Evolutionary conservation across 2,797 vertebrate species (phyloP).

Genomic region (Cossypha dichroa): DNA sequence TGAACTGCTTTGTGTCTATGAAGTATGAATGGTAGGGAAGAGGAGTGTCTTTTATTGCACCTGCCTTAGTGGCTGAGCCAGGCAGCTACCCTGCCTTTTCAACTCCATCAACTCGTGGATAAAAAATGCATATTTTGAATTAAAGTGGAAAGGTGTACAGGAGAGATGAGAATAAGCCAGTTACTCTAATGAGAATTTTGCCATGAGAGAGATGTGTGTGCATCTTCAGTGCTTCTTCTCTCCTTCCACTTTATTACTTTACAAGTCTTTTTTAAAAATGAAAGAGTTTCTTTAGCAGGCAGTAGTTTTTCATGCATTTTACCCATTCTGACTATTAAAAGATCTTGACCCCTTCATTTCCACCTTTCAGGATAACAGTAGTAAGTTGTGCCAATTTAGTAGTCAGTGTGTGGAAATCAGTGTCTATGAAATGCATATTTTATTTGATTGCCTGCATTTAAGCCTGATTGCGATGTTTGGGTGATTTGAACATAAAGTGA

Average conservation of each 20-base stretch:
- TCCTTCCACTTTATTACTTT: not conserved
- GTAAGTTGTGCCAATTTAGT: constrained; percentile 69
- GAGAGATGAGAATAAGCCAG: not conserved
- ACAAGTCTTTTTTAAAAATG: constrained; percentile 32
- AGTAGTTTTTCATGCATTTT: constrained; percentile 55
- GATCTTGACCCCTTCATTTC: constrained; percentile 76
- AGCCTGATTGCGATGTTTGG: constrained; percentile 62
- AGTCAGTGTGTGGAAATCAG: constrained; percentile 59
- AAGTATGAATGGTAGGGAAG: fast-evolving
- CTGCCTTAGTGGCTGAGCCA: not conserved
- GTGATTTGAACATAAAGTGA: not conserved
- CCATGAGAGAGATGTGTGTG: not conserved
- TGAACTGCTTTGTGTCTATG: not conserved
- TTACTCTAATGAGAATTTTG: not conserved
- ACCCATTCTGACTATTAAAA: constrained; percentile 69
- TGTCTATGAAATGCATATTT: constrained; percentile 58
- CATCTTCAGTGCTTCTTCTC: not conserved
- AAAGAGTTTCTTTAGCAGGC: constrained; percentile 30
- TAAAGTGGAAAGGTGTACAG: not conserved
- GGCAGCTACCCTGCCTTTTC: not conserved
- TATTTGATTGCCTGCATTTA: constrained; percentile 75
- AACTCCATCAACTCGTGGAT: not conserved
- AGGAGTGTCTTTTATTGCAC: not conserved
- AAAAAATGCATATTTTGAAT: not conserved
- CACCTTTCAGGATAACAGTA: constrained; percentile 57